phyloP scores from a whole-genome alignment of 2,797 vertebrate genomes.

The Alectoris magna region DNA sequence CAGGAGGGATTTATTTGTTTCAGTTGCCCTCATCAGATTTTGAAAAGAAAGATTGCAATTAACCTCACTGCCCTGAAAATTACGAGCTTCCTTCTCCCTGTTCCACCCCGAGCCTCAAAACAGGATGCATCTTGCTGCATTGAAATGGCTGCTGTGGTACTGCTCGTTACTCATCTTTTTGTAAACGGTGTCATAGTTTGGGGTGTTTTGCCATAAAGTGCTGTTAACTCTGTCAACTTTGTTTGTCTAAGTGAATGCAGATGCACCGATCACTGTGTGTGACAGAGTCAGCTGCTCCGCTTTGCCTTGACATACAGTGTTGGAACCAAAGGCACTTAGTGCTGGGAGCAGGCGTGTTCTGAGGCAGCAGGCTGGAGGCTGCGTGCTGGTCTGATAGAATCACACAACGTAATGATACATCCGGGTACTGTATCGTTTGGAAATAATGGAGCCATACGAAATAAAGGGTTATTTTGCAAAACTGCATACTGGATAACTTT shows the following conservation, averaged over 20 bases:
- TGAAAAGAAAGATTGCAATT: conserved; percentile 36
- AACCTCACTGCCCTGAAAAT: conserved; percentile 15
- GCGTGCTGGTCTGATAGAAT: conserved; percentile 27
- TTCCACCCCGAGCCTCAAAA: neutral
- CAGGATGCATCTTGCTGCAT: conserved; percentile 18
- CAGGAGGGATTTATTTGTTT: neutral
- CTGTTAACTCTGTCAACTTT: conserved; percentile 40
- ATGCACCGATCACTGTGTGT: conserved; percentile 62
- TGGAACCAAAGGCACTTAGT: conserved; percentile 79
- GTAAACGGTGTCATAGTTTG: neutral
- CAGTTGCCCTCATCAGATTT: conserved; percentile 24
- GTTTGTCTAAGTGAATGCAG: conserved; percentile 24
- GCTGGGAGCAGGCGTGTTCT: neutral
- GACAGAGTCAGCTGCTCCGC: conserved; percentile 27
- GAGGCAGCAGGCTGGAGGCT: conserved; percentile 49
- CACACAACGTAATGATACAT: neutral
- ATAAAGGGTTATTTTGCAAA: conserved; percentile 75
- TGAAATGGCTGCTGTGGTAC: neutral
- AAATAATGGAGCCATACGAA: conserved; percentile 69
- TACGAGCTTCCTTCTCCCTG: neutral
- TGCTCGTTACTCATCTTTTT: conserved; percentile 25
- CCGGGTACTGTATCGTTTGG: conserved; percentile 46
- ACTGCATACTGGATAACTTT: conserved; percentile 67
- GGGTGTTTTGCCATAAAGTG: conserved; percentile 41
- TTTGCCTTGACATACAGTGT: conserved; percentile 52